Evolutionary conservation across 1,140 invertebrate genomes (phyloP), one percentile per base, ranked within the genome.

Genomic region (Pollicipes pollicipes): DNA sequence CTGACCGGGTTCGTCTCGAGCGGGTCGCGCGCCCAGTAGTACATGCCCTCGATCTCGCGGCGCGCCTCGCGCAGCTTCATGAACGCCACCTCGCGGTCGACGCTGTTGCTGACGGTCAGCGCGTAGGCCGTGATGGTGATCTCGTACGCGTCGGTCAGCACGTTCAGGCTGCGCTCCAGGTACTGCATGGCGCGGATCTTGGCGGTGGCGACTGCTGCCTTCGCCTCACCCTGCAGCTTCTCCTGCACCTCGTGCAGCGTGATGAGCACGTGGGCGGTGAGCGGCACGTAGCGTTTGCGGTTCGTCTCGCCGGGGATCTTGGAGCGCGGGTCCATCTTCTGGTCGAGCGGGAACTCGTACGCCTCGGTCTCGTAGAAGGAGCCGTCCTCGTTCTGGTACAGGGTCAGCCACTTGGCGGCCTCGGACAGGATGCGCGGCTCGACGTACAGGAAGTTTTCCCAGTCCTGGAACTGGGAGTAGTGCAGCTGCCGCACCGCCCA

Each of bases 61-160:
- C 72, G 16, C 29, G 69, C 66, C 78, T 74, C 35, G 30, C 69
- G 35, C 69, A 83, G 75, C 30, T 66, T 73, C 21, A 8, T 45
- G 68, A 70, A 73, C 26, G 75, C 72, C 1, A 75, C 64, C 68
- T 83, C 81, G 67, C 78, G 79, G 26, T 81, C 76, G 6, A 75
- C 72, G 73, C 79, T 82, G 29, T 80, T 79, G 27, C 77, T 74
- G 26, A 81, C 64, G 1, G 78, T 77, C 21, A 85, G 75, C n/a
- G 83, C 81, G 75, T 84, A 84, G 0, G 82, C 75, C 10, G 80
- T 77, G 67, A 85, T 79, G 8, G 83, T 79, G 35, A 84, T 71
- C 68, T 82, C 79, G 73, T 83, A 84, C 2, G 82, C 77, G 76
- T 83, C 81, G 10, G 66, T 73, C 28, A 82, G 35, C 26, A 75